Conservation (phyloP, 2,888 invertebrate species). For the Scrobipalpa atriplicella region DNA sequence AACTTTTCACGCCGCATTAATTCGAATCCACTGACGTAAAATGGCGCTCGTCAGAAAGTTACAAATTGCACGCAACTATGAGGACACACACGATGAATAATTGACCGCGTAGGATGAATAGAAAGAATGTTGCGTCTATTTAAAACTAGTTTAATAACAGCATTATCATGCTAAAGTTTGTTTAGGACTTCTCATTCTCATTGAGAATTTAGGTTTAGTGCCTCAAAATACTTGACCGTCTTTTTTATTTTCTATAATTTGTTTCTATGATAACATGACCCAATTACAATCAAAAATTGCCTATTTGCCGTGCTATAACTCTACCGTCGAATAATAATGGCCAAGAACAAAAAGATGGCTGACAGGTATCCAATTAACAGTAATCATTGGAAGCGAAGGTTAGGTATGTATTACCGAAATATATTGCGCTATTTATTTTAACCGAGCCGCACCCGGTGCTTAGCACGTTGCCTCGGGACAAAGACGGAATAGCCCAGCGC, state of each 20-base stretch:
- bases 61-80: conserved; percentile 26
- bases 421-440: conserved; percentile 61
- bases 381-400: conserved; percentile 63
- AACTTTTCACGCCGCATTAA: conserved; percentile 57
- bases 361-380: conserved; percentile 64
- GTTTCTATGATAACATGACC: neutral
- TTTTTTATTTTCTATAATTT: neutral
- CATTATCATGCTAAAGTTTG: neutral
- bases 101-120: neutral
- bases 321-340: conserved; percentile 44
- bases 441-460: conserved; percentile 60
- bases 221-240: neutral
- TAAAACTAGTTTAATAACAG: conserved; percentile 36
- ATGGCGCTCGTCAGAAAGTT: conserved; percentile 36
- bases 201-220: neutral
- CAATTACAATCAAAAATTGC: neutral
- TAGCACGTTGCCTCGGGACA: conserved; percentile 39
- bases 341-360: conserved; percentile 56
- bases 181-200: neutral
- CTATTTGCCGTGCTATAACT: neutral
- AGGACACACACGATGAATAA: conserved; percentile 23
- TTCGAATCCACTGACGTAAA: conserved; percentile 41
- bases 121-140: conserved; percentile 15
- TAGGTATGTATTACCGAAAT: conserved; percentile 47
- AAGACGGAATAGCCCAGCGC: conserved; percentile 35